Conservation (phyloP, 2,113 vertebrate genomes). For the Porphyrio hochstetteri region DNA sequence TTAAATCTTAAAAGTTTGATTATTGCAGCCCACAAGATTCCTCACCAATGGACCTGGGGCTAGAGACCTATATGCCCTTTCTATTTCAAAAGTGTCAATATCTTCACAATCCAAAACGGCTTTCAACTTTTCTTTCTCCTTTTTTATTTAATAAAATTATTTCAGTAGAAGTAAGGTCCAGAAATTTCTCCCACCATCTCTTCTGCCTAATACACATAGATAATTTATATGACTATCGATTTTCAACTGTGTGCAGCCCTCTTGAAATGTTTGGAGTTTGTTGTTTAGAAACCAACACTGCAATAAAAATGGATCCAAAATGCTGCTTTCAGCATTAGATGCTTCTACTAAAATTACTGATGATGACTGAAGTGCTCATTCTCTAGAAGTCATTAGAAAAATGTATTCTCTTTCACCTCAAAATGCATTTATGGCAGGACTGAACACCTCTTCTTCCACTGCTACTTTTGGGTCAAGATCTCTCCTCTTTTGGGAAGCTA, state of each 20-base stretch:
- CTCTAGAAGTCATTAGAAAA: neutral
- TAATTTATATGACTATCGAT: neutral
- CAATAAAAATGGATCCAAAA: neutral
- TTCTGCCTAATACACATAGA: neutral
- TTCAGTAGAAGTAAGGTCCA: conserved; percentile 26
- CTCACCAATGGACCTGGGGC: conserved; percentile 15
- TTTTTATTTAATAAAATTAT: neutral
- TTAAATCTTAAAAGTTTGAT: conserved; percentile 60
- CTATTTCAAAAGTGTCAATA: conserved; percentile 53
- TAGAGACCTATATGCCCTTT: conserved; percentile 44
- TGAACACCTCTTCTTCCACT: neutral
- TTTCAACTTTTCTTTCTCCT: conserved; percentile 55
- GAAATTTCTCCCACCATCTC: neutral
- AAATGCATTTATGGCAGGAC: neutral
- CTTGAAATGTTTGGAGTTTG: neutral
- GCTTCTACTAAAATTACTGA: neutral
- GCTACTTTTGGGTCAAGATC: neutral
- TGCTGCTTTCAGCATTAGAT: neutral
- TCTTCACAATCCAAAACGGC: conserved; percentile 42
- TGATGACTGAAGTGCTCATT: neutral
- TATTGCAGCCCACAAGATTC: conserved; percentile 56
- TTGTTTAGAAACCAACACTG: neutral
- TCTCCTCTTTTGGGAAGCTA: neutral
- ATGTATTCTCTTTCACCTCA: neutral
- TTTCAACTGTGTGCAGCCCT: neutral